Conservation (phyloP, 2,888 invertebrate genomes). For the Sialis lutaria region DNA sequence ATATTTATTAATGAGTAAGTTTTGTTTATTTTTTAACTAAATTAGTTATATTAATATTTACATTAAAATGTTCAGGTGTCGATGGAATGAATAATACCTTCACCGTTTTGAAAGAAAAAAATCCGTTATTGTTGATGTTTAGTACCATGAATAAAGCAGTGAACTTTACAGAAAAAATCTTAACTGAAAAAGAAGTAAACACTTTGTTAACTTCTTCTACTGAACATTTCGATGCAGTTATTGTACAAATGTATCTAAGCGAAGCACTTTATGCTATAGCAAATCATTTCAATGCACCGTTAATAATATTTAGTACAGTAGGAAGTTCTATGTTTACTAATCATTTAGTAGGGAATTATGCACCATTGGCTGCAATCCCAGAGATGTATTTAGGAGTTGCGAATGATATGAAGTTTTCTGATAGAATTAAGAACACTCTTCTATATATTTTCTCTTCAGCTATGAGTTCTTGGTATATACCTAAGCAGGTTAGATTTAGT, state of each 20-base stretch:
- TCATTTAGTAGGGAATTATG: slow-evolving; percentile 1
- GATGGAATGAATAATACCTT: background rate
- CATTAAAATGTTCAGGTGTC: too few species aligned
- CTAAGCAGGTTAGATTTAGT: background rate
- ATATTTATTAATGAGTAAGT: background rate
- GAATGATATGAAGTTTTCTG: slow-evolving; percentile 1
- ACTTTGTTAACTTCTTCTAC: background rate
- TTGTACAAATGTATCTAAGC: background rate
- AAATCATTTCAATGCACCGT: slow-evolving; percentile 1
- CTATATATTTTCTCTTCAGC: background rate
- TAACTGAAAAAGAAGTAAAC: too few species aligned
- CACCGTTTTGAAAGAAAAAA: background rate
- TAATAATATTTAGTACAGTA: background rate
- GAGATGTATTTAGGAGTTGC: too few species aligned
- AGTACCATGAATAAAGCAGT: too few species aligned
- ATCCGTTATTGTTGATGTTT: background rate
- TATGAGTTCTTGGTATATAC: background rate
- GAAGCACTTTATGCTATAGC: background rate
- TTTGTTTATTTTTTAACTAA: background rate
- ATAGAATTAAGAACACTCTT: background rate
- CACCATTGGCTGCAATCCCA: background rate
- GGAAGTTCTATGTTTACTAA: background rate
- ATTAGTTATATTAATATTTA: background rate
- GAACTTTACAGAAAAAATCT: too few species aligned
- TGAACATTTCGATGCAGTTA: slow-evolving; percentile 2